Evolutionary conservation across 2,797 vertebrate species (phyloP), one percentile per base, ranked within the genome.

Genomic region (Catostomus latipinnis): DNA sequence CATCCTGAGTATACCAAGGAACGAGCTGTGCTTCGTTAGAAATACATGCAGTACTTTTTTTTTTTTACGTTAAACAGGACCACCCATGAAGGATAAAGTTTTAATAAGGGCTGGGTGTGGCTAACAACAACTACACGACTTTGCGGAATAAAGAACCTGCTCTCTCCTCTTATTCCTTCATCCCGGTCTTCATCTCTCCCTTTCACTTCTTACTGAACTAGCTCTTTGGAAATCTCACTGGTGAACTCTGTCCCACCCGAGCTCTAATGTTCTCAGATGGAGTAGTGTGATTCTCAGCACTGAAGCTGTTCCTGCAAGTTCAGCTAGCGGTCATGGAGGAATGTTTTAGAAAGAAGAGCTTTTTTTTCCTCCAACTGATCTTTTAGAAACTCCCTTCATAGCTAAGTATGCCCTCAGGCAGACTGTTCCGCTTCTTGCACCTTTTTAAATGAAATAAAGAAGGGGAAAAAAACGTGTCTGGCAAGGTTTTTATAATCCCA

Each of bases 341-440:
- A 89, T 90, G 90, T 90, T 91, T 86, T 84, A 86, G 88, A 75
- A 61, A 84, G 81, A 16, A 67, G 82, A 71, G 66, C 52, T 4
- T 60, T 80, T 83, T 76, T 84, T 58, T 58, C 83, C 82, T 86
- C 82, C 81, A 74, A 84, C 60, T 81, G 71, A 81, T 74, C 70
- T 82, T 83, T 83, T 53, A 83, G 72, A 85, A 72, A 80, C 60
- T 67, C 68, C 71, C 76, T 83, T 86, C 53, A 81, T 61, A 71
- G 81, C 78, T 91, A 91, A 92, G 91, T 89, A 88, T 91, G 89
- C 88, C 91, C 90, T 86, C 76, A 90, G 90, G 89, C 92, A 87
- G 90, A 85, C 82, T 90, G 92, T 90, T 89, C 90, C 91, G 90
- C 87, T 87, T 92, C 90, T 92, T 92, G 92, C 90, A 90, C 90